phyloP scores from a whole-genome alignment of 2,113 vertebrate species.

The Coreoperca whiteheadi region DNA sequence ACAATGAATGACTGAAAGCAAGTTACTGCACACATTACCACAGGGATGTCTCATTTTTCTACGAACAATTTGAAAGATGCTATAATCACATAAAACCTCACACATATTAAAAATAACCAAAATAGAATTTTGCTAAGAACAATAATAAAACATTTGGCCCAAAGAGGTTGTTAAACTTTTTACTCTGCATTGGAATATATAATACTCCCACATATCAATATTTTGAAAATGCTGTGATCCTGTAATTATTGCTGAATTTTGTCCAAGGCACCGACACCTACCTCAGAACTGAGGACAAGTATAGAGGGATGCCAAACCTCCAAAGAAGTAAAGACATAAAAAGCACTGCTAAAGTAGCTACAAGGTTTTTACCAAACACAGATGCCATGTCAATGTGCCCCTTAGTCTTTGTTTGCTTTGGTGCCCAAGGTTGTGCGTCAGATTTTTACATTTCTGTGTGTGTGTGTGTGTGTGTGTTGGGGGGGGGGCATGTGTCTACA shows the following conservation, averaged over 20 bases:
- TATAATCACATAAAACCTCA: background rate
- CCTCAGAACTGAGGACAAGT: constrained; percentile 22
- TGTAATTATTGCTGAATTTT: constrained; percentile 16
- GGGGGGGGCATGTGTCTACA: constrained; percentile 10
- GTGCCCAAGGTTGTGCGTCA: constrained; percentile 41
- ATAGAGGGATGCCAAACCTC: constrained; percentile 27
- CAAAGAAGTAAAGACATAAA: constrained; percentile 28
- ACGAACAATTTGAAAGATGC: background rate
- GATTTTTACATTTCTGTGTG: constrained; percentile 15
- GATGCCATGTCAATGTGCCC: constrained; percentile 24
- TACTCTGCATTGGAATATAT: background rate
- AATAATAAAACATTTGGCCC: background rate
- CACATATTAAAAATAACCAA: background rate
- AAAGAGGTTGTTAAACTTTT: background rate
- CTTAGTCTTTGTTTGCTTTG: constrained; percentile 37
- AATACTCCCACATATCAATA: constrained; percentile 11
- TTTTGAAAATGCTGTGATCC: constrained; percentile 2
- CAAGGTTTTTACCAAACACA: constrained; percentile 41
- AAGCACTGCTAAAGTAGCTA: constrained; percentile 19
- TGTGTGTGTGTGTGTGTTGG: background rate
- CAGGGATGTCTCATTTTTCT: background rate
- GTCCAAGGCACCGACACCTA: constrained; percentile 29
- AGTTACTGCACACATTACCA: too few relatives aligned
- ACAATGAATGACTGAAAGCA: background rate
- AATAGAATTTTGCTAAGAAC: background rate